A percentile compares a stretch with the other conserved stretches of the same genome.
Evolutionary conservation across 1,140 invertebrate species (phyloP).

Genomic region (Hypsibius dujardini): DNA sequence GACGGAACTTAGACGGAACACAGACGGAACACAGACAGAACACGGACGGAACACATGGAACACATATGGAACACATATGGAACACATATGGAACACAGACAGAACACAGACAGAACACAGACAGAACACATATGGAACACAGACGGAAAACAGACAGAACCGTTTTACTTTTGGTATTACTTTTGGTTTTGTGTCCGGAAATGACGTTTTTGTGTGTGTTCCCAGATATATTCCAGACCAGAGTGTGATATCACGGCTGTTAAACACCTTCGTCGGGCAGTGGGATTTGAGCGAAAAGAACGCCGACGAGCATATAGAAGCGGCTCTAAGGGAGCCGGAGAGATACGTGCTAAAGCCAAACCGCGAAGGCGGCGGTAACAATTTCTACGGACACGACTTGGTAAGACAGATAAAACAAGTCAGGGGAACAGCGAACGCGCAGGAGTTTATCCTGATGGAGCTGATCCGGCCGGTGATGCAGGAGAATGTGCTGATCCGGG

Average conservation of each 20-base stretch:
- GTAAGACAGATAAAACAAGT: constrained; percentile 36
- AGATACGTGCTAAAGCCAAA: constrained; percentile 90
- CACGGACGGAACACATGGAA: too few relatives aligned
- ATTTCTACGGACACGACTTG: constrained; percentile 64
- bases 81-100: too few relatives aligned
- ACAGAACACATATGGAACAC: too few relatives aligned
- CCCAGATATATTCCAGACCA: neutral
- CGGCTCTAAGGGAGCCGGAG: constrained; percentile 59
- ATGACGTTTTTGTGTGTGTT: neutral
- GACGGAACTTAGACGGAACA: too few relatives aligned
- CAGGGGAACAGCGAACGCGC: constrained; percentile 47
- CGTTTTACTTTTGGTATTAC: too few relatives aligned
- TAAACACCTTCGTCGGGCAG: neutral
- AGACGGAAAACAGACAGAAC: too few relatives aligned
- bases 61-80: too few relatives aligned
- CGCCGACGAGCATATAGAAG: constrained; percentile 43
- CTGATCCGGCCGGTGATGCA: constrained; percentile 56
- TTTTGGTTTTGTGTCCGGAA: too few relatives aligned
- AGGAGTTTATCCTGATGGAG: constrained; percentile 87
- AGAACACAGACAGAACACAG: too few relatives aligned
- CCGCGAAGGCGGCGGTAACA: constrained; percentile 79
- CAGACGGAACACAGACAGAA: too few relatives aligned
- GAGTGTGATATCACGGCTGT: neutral
- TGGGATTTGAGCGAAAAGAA: neutral
- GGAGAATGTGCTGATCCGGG: constrained; percentile 53